A percentile compares a stretch with the other conserved stretches of the same genome.
Conservation (phyloP, 2,113 vertebrate species). For the Ceyx margarethae region DNA sequence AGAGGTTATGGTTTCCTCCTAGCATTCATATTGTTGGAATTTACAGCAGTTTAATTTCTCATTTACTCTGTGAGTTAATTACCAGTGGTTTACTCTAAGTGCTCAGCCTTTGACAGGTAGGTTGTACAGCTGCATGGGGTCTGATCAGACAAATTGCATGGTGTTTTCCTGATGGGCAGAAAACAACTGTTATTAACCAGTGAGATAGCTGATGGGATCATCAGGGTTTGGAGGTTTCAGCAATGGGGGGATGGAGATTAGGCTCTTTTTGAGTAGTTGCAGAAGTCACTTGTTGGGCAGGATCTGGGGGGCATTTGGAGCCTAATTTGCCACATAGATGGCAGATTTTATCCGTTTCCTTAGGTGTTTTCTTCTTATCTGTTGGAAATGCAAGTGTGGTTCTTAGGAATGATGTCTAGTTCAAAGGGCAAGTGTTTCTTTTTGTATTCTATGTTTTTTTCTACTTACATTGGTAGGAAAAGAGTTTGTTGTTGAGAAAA, state of each 20-base stretch:
- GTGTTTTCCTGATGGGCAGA: fast-evolving
- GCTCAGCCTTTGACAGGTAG: neutral
- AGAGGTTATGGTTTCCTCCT: neutral
- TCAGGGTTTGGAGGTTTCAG: neutral
- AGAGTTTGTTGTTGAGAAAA: neutral
- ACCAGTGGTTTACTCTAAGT: neutral
- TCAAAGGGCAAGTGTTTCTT: neutral
- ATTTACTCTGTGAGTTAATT: neutral
- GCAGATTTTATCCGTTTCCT: neutral
- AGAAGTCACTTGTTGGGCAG: neutral
- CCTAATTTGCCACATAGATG: neutral
- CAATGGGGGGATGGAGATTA: fast-evolving
- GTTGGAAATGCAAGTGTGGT: neutral
- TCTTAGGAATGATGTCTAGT: neutral
- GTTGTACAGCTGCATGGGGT: neutral
- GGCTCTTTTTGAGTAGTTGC: neutral
- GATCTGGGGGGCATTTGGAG: neutral
- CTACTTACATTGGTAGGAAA: neutral
- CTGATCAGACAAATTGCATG: neutral
- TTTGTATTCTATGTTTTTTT: neutral
- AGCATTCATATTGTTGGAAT: neutral
- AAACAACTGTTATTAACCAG: neutral
- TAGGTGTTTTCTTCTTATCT: neutral
- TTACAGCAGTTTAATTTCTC: neutral
- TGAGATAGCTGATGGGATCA: neutral